Evolutionary conservation across 2,888 invertebrate genomes (phyloP).

Genomic region (Biston betularia): DNA sequence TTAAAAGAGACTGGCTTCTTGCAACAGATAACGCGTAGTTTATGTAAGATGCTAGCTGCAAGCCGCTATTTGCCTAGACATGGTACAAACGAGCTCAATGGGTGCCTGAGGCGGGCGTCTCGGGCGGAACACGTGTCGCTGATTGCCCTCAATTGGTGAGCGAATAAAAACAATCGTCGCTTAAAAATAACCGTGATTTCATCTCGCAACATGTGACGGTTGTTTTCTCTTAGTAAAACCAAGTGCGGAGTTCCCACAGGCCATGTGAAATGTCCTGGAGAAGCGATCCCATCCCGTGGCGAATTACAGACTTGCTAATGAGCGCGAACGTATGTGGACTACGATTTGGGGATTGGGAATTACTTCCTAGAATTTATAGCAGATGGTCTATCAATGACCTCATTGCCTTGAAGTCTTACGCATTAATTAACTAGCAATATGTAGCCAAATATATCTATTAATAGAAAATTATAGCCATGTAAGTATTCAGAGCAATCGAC

Average conservation of each 20-base stretch:
- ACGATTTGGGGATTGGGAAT: conserved; percentile 54
- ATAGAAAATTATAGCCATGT: no score
- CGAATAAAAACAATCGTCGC: conserved; percentile 86
- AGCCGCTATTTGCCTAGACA: conserved; percentile 58
- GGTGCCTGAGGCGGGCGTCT: conserved; percentile 75
- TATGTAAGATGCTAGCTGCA: conserved; percentile 38
- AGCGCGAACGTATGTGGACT: conserved; percentile 66
- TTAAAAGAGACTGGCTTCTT: conserved; percentile 17
- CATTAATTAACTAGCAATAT: not conserved
- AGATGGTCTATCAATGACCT: conserved; percentile 40
- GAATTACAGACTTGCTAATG: conserved; percentile 72
- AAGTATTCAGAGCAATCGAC: not conserved
- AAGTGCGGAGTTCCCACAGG: conserved; percentile 71
- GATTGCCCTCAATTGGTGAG: conserved; percentile 86
- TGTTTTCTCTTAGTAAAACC: conserved; percentile 74
- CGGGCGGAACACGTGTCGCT: conserved; percentile 82
- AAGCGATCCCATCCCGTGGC: conserved; percentile 70
- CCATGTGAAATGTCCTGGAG: conserved; percentile 80
- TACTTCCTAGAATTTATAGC: conserved; percentile 56
- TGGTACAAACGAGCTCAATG: conserved; percentile 71
- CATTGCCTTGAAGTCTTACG: not conserved
- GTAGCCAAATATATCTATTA: not conserved
- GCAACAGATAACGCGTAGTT: conserved; percentile 24
- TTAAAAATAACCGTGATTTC: conserved; percentile 86
- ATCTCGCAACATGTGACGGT: conserved; percentile 81